Base-by-base conservation (phyloP, 2,797 vertebrate genomes). In the Coluber constrictor region DNA sequence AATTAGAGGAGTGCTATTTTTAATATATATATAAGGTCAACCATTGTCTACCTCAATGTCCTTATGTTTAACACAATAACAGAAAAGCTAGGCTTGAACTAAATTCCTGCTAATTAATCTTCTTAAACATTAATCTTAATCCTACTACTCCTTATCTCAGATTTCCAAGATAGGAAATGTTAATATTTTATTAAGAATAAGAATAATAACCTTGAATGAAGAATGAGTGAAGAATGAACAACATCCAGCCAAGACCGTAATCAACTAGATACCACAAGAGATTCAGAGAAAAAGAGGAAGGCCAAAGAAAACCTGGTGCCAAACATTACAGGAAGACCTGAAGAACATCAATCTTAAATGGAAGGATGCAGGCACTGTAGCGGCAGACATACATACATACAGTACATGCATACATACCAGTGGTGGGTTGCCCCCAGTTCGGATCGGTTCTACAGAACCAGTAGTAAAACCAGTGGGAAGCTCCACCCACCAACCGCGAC, bases 11-110 rank as follows among this genome's bases (percentile, higher is more conserved):
- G 91, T 0, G 1, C 20, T 0, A 92, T 93, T 94, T 43, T 90
- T 54, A 23, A 92, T 55, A 92, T 11, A 74, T 91, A 59, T 56
- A 10, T 43, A 93, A 86, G 55, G 93, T 88, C 47, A 56, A 83
- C 86, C 5, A 63, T 95, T 95, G 95, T 93, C 93, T 94, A 93
- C 94, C 90, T 54, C 11, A 87, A 29, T 12, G 27, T 55, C 27
- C 90, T 88, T 93, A 94, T 6, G 0, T 7, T 55, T 59, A 51
- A 25, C 7, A 11, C 15, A 59, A 92, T 94, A 86, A 93, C 90
- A 8, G 90, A 96, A 96, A 95, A 66, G 93, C 90, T 87, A 94
- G 37, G 3, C 2, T 0, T 47, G 90, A 27, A 32, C 12, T 54
- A 32, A 92, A 96, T 59, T 91, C 86, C 29, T 92, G 94, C 89